These are phyloP conservation scores for Spodoptera frugiperda DNA, from an alignment of 1,140 invertebrate species.

Conservation along the genomic window DNA sequence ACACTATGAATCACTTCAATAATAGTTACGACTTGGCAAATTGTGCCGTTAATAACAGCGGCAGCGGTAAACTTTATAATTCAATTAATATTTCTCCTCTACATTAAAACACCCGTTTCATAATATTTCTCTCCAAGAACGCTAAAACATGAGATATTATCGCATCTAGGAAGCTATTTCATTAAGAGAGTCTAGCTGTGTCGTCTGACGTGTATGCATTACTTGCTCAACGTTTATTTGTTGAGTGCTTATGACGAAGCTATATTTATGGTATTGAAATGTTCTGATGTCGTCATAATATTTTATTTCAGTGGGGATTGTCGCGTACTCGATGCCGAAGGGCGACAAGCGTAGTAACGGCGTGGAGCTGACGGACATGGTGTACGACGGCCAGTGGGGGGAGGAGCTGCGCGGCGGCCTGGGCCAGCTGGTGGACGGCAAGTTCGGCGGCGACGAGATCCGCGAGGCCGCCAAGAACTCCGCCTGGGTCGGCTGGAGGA, in stretches of 20 bases:
- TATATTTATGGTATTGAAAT: neutral
- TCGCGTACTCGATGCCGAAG: conserved; percentile 94
- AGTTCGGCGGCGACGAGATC: conserved; percentile 79
- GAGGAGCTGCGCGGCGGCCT: conserved; percentile 92
- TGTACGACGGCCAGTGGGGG: conserved; percentile 95
- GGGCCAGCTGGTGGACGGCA: conserved; percentile 96
- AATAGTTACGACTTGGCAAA: no score
- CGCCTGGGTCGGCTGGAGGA: conserved; percentile 97
- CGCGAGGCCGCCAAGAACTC: conserved; percentile 89
- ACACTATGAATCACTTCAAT: no score
- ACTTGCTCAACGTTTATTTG: neutral
- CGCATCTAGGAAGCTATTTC: no score
- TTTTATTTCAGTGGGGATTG: conserved; percentile 90
- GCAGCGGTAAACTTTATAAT: no score
- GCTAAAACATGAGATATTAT: no score
- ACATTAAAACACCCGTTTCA: no score
- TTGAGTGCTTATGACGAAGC: neutral
- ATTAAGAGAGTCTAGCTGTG: neutral
- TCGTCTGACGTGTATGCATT: neutral
- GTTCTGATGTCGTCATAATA: neutral
- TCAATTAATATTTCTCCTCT: no score
- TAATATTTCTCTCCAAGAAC: no score
- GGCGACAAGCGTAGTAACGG: conserved; percentile 93
- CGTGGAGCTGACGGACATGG: conserved; percentile 95
- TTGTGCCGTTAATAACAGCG: no score